These are phyloP conservation scores for Muricea muricata DNA, from an alignment of 92 coral and sea anemone genomes.

Conservation along the genomic window DNA sequence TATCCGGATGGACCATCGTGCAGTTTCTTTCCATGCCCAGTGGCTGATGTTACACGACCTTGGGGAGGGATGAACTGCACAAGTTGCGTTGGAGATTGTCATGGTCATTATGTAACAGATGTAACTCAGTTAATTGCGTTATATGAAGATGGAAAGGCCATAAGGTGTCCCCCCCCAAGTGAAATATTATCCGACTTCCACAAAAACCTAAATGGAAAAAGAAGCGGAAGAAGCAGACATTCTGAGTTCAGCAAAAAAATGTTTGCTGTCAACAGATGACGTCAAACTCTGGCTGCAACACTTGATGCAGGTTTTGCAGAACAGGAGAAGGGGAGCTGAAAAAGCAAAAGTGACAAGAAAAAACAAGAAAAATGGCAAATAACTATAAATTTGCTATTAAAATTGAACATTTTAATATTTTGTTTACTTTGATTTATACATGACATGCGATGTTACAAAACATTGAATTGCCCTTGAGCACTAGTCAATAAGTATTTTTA, in stretches of 20 bases:
- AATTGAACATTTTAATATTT: too few species aligned
- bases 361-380: not conserved
- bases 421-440: too few species aligned
- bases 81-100: conserved; percentile 34
- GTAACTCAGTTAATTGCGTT: conserved; percentile 22
- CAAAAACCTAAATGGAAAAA: not conserved
- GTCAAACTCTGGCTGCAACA: not conserved
- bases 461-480: too few species aligned
- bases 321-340: not conserved
- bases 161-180: conserved; percentile 34
- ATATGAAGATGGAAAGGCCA: conserved; percentile 46
- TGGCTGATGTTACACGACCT: conserved; percentile 24
- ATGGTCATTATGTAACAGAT: conserved; percentile 54
- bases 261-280: conserved; percentile 6
- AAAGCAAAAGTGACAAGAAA: not conserved
- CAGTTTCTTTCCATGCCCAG: conserved; percentile 53
- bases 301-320: not conserved
- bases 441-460: too few species aligned
- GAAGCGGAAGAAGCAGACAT: not conserved
- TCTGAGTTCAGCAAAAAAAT: not conserved
- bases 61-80: conserved; percentile 37
- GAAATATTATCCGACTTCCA: not conserved
- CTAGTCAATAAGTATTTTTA: too few species aligned
- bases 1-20: conserved; percentile 45
- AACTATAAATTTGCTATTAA: too few species aligned